Evolutionary conservation across 2,888 invertebrate species (phyloP).

Genomic region (Conops quadrifasciatus): DNA sequence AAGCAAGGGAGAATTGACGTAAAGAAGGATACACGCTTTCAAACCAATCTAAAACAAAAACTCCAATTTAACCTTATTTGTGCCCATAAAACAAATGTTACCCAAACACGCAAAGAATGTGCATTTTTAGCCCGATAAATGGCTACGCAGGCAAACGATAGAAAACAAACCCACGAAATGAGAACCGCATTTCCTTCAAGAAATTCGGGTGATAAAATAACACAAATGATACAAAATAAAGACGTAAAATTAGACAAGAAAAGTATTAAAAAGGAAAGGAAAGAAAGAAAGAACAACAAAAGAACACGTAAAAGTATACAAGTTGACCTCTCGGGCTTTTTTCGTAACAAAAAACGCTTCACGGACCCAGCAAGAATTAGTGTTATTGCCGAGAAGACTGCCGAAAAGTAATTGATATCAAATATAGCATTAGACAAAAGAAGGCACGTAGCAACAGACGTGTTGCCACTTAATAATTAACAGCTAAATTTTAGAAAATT

Average conservation of each 20-base stretch:
- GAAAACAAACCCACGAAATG: not conserved
- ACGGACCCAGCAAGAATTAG: too few species aligned
- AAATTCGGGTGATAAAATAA: conserved; percentile 3
- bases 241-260: not conserved
- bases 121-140: not conserved
- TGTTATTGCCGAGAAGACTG: too few species aligned
- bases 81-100: not conserved
- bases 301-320: conserved; percentile 2
- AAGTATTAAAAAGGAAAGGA: not conserved
- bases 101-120: conserved; percentile 6
- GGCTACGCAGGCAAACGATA: not conserved
- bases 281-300: not conserved
- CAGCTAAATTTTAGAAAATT: too few species aligned
- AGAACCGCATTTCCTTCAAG: conserved; percentile 3
- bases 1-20: too few species aligned
- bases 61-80: too few species aligned
- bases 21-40: too few species aligned
- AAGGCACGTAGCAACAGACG: not conserved
- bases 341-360: too few species aligned
- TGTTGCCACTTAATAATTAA: conserved; percentile 9
- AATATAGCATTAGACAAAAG: not conserved
- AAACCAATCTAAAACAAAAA: too few species aligned
- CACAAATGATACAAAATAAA: not conserved
- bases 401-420: too few species aligned
- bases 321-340: conserved; percentile 2